Base-by-base conservation (phyloP, 2,113 vertebrate genomes). In the Thermophis baileyi region DNA sequence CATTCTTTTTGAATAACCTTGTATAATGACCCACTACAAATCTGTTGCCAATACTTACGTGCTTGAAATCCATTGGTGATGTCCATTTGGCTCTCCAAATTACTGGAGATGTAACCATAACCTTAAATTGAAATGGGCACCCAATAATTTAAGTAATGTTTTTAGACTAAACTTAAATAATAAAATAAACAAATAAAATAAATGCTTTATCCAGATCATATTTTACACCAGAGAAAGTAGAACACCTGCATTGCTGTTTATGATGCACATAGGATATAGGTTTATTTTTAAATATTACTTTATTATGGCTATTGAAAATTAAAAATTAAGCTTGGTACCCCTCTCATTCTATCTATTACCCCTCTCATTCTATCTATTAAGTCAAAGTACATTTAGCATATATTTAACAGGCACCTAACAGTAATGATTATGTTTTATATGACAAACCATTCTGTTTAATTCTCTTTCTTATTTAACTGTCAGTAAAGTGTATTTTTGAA, bases 401-500 rank as follows among this genome's bases (percentile, higher is more conserved):
- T 53, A 81, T 40, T 86, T 94, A 47, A n/a, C 88, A 46, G 63
- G 3, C 90, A 91, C n/a, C 74, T 57, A 55, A 6, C 0, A 88
- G 47, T 88, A 92, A 74, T n/a, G n/a, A 69, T n/a, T 69, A 49
- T 22, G 10, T 27, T 50, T 69, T 49, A 4, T 49, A 49, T 69
- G 69, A 85, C 20, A 49, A 50, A 69, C 55, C 0, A n/a, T 49
- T 89, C 53, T 25, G 6, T 89, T 55, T 44, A 25, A 87, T n/a
- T 0, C 2, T 94, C 44, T 20, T 88, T 63, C 20, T 51, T 53
- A 30, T 81, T 35, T 95, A 94, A 50, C 24, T 91, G 24, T 14
- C 88, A 85, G 46, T 95, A 92, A 96, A 91, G 11, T 91, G 6
- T 20, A 8, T 86, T 93, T 95, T 81, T 50, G 51, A 46, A 94